Base-by-base conservation (phyloP, 1,140 invertebrate species). In the Panagrolaimus sp. region DNA sequence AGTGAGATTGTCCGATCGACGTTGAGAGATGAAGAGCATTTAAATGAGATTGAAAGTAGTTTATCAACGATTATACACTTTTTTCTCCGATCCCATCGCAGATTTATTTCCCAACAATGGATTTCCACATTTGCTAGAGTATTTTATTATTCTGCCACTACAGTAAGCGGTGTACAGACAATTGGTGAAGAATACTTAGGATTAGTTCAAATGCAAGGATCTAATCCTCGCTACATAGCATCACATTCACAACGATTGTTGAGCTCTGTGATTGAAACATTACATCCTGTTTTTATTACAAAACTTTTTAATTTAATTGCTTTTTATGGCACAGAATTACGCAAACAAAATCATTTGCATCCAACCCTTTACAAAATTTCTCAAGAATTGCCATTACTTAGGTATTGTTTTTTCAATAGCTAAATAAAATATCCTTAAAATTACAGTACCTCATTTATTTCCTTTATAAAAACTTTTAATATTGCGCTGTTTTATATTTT, bases 171-270 rank as follows among this genome's bases (percentile, higher is more conserved):
- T 7, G 62, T 68, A 11, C 78, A 79, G 68, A 81, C 78, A 0
- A 53, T 79, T 5, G 78, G 78, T n/a, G 78, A 79, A 63, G 78
- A 79, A 48, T 81, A 81, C 64, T 51, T 80, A 8, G 70, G 72
- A 45, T 65, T 79, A 13, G 66, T 79, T 27, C 76, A 80, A 68
- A 70, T 79, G 14, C 38, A 57, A 25, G 51, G 51, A 4, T 57
- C 51, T 57, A 16, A 57, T 57, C 51, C 51, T 4, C 51, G 51
- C 4, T 45, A 38, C 14, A 14, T 61, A 23, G 47, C 44, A 38
- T 27, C 48, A 20, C 31, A 23, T 46, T 69, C 46, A 25, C 5
- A 43, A 66, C 48, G 66, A 68, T 43, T 27, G n/a, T n/a, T 67
- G 61, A 43, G 16, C 47, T 1, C 23, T 73, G 20, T 16, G n/a